A percentile compares a stretch with the other conserved stretches of the same genome.
phyloP scores from a whole-genome alignment of 2,797 vertebrate genomes.

The Pseudomugil gertrudae region DNA sequence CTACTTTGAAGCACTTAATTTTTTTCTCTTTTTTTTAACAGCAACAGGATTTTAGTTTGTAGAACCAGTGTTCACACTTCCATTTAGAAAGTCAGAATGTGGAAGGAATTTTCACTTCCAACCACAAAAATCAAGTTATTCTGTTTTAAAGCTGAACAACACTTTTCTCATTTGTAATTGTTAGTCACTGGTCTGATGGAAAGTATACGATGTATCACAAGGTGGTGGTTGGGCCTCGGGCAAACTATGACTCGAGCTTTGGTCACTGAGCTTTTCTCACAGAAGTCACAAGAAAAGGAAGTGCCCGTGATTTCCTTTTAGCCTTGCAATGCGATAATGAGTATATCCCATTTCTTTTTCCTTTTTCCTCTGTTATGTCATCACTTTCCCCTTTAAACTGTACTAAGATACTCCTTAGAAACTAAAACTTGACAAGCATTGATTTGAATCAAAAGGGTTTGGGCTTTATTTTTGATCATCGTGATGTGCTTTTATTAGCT shows the following conservation, averaged over 20 bases:
- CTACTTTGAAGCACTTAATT: neutral
- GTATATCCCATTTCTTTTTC: constrained; percentile 59
- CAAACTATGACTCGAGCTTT: constrained; percentile 2
- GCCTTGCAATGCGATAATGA: constrained; percentile 23
- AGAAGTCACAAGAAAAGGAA: constrained; percentile 48
- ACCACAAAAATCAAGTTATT: neutral
- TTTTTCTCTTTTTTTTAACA: neutral
- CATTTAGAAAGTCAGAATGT: neutral
- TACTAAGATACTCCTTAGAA: constrained; percentile 27
- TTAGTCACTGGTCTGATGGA: neutral
- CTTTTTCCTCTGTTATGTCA: constrained; percentile 53
- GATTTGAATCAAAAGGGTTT: constrained; percentile 24
- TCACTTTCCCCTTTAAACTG: constrained; percentile 34
- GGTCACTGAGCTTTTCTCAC: constrained; percentile 3
- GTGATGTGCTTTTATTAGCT: constrained; percentile 5
- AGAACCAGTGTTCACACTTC: too few relatives aligned
- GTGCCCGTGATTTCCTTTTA: constrained; percentile 50
- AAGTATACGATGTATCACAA: neutral
- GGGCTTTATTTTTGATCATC: constrained; percentile 11
- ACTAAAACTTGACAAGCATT: constrained; percentile 2
- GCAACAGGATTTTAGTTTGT: neutral
- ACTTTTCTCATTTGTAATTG: neutral
- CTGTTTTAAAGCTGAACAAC: neutral
- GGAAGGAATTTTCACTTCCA: neutral
- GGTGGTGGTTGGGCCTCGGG: neutral